Evolutionary conservation across 2,888 invertebrate genomes (phyloP), one percentile per base, ranked within the genome.

Genomic region (Hymenopus coronatus): DNA sequence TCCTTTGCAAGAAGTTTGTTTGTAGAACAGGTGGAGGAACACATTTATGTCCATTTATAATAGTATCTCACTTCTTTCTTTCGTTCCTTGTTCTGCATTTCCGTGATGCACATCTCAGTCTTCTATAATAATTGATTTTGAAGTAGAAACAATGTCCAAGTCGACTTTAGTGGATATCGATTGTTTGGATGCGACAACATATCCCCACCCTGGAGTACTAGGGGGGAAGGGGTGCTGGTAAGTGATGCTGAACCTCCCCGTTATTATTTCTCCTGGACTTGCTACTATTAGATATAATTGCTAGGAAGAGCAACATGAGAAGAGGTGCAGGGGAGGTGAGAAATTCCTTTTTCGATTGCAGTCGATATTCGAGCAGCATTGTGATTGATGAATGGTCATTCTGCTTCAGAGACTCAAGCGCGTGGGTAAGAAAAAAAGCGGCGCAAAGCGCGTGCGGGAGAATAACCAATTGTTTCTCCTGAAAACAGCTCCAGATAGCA

Each of bases 331-430:
- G 90, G 90, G 85, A 88, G 88, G 87, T 89, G 90, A 90, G 89
- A 89, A 88, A 89, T 89, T 89, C 90, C 90, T 89, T 89, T 90
- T 89, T 88, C 89, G 89, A 89, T 90, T 90, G 88, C 87, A 89
- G 89, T 89, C 86, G 90, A 90, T 90, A 90, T 90, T 89, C 89
- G 82, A 85, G 87, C 82, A 88, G 90, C 89, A 86, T 88, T 90
- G 88, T 89, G 90, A 90, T 90, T 90, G 90, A 89, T 90, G 88
- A 89, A 89, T 90, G 90, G 87, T 81, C 87, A 87, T 87, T 87
- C 87, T 87, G 82, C 87, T 70, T 70, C 54, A 70, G 54, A 70
- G 54, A 20, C 20, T 70, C 54, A 25, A 70, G 54, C 54, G 54
- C 15, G 54, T 25, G 54, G 25, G 20, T 70, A 20, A 70, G 54